These are phyloP conservation scores for Onychomys arenicola DNA, from an alignment of 2,797 vertebrate genomes.

Conservation along the genomic window DNA sequence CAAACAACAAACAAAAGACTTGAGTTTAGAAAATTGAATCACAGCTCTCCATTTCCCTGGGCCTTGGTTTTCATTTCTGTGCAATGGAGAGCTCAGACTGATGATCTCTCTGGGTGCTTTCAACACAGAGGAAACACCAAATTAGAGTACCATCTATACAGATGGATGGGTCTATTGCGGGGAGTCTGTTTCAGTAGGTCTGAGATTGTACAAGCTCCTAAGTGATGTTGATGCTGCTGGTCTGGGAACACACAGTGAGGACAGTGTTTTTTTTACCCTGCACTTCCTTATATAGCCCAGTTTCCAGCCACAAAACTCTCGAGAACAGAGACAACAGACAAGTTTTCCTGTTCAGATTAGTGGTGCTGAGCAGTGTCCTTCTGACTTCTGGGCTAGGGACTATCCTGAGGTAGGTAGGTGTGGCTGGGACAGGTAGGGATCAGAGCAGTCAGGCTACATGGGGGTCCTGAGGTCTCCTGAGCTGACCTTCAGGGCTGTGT, in stretches of 20 bases:
- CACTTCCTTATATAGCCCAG: not conserved
- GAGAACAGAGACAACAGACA: not conserved
- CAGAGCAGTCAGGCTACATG: not conserved
- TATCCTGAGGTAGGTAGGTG: not conserved
- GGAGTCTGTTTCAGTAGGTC: not conserved
- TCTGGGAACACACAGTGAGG: not conserved
- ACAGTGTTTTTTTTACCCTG: not conserved
- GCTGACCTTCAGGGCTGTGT: not conserved
- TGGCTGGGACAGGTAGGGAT: not conserved
- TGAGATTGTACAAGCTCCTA: not conserved
- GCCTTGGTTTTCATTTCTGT: not conserved
- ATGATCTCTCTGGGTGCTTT: not conserved
- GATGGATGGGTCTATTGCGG: not conserved
- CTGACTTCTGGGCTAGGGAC: not conserved
- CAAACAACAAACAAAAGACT: not conserved
- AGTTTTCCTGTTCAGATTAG: not conserved
- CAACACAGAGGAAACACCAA: not conserved
- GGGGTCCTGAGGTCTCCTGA: not conserved
- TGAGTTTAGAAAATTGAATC: not conserved
- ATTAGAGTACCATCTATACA: not conserved
- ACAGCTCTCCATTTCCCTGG: not conserved
- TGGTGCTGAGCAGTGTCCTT: not conserved
- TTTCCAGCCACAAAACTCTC: not conserved
- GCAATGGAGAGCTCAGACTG: not conserved
- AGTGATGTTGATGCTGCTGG: not conserved